phyloP scores from a whole-genome alignment of 2,113 vertebrate species.

The Phylloscopus whistleri region DNA sequence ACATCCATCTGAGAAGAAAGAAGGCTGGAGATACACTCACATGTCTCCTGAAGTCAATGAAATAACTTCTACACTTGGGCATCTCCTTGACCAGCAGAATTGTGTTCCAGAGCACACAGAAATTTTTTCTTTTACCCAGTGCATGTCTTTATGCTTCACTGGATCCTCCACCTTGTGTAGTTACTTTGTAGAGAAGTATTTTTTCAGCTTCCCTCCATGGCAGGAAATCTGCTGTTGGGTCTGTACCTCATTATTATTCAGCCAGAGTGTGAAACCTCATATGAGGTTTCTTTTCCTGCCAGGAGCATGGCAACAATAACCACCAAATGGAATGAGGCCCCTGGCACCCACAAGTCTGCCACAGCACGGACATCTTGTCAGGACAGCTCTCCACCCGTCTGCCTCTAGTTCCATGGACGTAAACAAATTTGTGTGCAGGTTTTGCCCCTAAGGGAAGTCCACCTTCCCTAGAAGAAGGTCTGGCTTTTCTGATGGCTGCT shows the following conservation, averaged over 20 bases:
- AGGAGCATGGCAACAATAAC: background rate
- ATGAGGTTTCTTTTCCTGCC: background rate
- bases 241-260: background rate
- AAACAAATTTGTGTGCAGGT: background rate
- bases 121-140: background rate
- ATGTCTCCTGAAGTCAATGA: background rate
- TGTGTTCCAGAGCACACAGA: background rate
- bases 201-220: background rate
- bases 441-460: background rate
- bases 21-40: background rate
- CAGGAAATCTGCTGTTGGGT: background rate
- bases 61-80: background rate
- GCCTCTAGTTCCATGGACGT: background rate
- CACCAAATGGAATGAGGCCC: background rate
- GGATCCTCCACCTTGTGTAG: background rate
- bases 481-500: background rate
- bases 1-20: background rate
- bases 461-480: background rate
- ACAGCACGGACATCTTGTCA: background rate
- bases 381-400: background rate
- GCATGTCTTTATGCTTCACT: background rate
- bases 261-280: background rate
- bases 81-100: background rate
- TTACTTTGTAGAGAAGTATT: background rate
- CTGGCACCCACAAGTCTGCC: background rate